Base-by-base conservation (phyloP, 2,888 invertebrate species). In the Alviniconcha strummeri region DNA sequence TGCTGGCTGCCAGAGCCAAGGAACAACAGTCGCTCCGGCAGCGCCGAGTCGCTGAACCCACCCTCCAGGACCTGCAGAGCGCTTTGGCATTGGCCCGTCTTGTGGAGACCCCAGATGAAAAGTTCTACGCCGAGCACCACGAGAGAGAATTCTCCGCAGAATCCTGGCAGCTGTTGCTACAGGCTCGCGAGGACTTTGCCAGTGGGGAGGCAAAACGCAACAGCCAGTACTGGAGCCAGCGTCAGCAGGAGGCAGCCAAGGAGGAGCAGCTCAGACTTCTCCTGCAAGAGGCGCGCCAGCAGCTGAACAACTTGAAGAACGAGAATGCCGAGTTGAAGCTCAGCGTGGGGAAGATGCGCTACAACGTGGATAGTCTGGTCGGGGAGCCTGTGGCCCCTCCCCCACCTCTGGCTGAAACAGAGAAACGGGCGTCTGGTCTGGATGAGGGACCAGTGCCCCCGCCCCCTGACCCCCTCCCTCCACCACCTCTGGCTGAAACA, bases 251-350 rank as follows among this genome's bases (percentile, higher is more conserved):
- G n/a, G 57, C 56, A 7, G 60, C 9, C 15, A 36, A 72, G 74
- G 72, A 74, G 81, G 36, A 15, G 15, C 60, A 19, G 0, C 5
- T 11, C 36, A 60, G 57, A n/a, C 36, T 52, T 8, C 13, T 19
- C 4, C 77, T 80, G 67, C 67, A 55, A n/a, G 54, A 36, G 13
- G 55, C 55, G 4, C 69, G 36, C 3, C 76, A 77, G 36, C 60
- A 17, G 7, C 74, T 74, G 54, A 82, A 69, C 69, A 17, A 54
- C 17, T 56, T 82, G 56, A 64, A 82, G 54, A 54, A 11, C 17
- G 82, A 82, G 52, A 82, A 82, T 17, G 67, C 64, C 8, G 82
- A 82, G 54, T 77, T 82, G n/a, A 56, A 17, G 55, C n/a, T 76
- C 13, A 77, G 36, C 11, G 56, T 76, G 56, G 82, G 76, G 7